A percentile compares a stretch with the other conserved stretches of the same genome.
phyloP scores from a whole-genome alignment of 2,888 invertebrate species.

The Pycnomerus fuliginosus region DNA sequence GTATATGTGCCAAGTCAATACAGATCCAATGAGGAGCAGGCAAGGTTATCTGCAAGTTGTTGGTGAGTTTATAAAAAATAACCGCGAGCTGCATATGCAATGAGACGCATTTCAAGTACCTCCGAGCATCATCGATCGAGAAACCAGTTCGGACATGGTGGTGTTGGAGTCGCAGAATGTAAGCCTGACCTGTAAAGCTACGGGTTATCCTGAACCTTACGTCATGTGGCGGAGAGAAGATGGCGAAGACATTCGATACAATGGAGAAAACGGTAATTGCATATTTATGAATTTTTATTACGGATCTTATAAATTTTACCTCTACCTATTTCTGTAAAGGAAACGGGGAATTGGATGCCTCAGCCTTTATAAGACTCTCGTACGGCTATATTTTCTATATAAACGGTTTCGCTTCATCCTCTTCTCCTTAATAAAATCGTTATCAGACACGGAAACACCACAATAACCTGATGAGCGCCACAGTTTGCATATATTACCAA shows the following conservation, averaged over 20 bases:
- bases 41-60: conserved; percentile 90
- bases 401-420: conserved; percentile 6
- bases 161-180: conserved; percentile 88
- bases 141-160: conserved; percentile 90
- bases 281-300: conserved; percentile 33
- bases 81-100: conserved; percentile 87
- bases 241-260: conserved; percentile 84
- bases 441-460: conserved; percentile 13
- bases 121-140: conserved; percentile 83
- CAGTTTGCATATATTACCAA: conserved; percentile 14
- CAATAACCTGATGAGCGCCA: conserved; percentile 12
- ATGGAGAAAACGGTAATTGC: conserved; percentile 77
- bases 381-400: conserved; percentile 15
- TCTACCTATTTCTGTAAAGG: conserved; percentile 15
- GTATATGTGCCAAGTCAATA: conserved; percentile 93
- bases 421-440: conserved; percentile 22
- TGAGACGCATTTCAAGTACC: conserved; percentile 66
- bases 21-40: conserved; percentile 89
- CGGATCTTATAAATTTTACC: conserved; percentile 25
- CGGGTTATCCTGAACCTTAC: conserved; percentile 87
- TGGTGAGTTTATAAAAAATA: conserved; percentile 86
- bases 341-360: conserved; percentile 21
- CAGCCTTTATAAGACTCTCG: conserved; percentile 8
- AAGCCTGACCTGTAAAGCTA: conserved; percentile 82
- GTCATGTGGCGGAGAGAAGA: conserved; percentile 93